Percentiles rank a stretch among this genome's conserved stretches.
Conservation (phyloP, 2,113 vertebrate species). For the Monarcha castaneiventris region DNA sequence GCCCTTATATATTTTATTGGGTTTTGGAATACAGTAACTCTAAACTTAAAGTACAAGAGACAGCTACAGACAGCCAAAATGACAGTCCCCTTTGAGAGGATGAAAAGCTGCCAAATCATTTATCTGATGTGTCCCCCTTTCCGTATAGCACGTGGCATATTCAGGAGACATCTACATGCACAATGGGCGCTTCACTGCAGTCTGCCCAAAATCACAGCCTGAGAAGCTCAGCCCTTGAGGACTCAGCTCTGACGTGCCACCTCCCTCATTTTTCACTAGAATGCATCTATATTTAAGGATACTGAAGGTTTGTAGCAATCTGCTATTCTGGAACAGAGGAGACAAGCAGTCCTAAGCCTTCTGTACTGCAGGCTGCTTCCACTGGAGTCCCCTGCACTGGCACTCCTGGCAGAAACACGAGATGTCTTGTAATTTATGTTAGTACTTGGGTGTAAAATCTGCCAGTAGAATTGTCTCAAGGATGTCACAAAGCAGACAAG, state of each 20-base stretch:
- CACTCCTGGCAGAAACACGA: background rate
- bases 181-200: background rate
- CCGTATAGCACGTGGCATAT: accelerated
- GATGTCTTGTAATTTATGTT: background rate
- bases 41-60: background rate
- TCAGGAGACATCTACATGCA: background rate
- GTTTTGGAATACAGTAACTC: background rate
- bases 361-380: background rate
- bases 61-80: background rate
- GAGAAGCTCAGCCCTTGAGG: background rate
- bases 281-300: background rate
- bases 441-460: background rate
- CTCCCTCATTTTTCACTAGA: background rate
- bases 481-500: background rate
- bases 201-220: background rate
- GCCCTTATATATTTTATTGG: background rate
- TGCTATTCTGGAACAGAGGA: background rate
- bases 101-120: background rate
- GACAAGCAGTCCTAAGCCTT: background rate
- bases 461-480: background rate
- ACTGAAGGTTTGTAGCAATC: background rate
- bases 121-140: background rate
- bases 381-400: background rate
- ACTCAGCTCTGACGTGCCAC: background rate
- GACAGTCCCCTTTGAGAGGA: background rate